Evolutionary conservation across 2,888 invertebrate species (phyloP).

Genomic region (Protophormia terraenovae): DNA sequence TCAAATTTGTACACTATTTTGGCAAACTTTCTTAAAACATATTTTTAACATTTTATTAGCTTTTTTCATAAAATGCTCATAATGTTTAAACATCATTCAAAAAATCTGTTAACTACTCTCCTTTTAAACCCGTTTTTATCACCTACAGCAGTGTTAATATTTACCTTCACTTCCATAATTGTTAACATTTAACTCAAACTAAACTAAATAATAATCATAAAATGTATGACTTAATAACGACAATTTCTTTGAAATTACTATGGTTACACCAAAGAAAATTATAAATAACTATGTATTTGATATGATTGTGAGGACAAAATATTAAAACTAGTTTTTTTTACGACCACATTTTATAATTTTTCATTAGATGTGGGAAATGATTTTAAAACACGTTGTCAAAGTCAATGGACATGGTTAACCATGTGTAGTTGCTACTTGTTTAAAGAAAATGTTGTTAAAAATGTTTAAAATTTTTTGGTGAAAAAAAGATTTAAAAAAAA

Average conservation of each 20-base stretch:
- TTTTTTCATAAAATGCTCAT: neutral
- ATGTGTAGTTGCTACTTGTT: neutral
- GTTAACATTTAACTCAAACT: conserved; percentile 3
- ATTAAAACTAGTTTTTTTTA: conserved; percentile 15
- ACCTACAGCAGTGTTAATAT: neutral
- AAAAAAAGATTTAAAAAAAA: neutral
- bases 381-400: conserved; percentile 34
- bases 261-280: conserved; percentile 30
- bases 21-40: neutral
- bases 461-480: conserved; percentile 1
- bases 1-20: neutral
- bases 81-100: neutral
- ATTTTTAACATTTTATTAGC: neutral
- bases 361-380: conserved; percentile 33
- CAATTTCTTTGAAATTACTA: conserved; percentile 56
- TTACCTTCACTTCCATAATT: neutral
- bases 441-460: neutral
- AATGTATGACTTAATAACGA: conserved; percentile 52
- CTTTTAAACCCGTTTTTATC: conserved; percentile 1
- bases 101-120: neutral
- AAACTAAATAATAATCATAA: conserved; percentile 17
- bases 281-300: neutral
- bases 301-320: neutral
- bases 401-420: conserved; percentile 10
- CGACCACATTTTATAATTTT: neutral